A percentile compares a stretch with the other conserved stretches of the same genome.
Conservation (phyloP, 2,113 vertebrate species). For the Macquaria australasica region DNA sequence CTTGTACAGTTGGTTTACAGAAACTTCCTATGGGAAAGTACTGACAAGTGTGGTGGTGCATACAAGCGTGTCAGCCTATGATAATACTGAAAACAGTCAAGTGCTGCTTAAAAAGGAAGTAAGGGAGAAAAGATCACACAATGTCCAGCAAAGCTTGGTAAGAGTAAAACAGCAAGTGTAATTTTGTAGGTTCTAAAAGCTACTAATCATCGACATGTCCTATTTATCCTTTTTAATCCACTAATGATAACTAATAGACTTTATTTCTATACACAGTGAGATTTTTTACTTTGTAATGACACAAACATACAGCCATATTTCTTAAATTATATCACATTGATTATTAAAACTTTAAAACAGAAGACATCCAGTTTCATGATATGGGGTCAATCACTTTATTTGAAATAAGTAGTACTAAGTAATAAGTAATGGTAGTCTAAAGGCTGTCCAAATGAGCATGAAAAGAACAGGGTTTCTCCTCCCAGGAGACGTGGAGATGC, state of each 20-base stretch:
- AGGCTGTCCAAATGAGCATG: neutral
- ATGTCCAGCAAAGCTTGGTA: neutral
- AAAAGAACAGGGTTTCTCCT: slow-evolving; percentile 8
- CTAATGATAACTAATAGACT: neutral
- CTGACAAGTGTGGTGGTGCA: neutral
- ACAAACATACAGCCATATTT: neutral
- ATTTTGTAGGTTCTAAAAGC: neutral
- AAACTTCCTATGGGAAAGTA: too few relatives aligned
- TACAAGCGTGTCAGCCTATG: neutral
- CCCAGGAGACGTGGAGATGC: slow-evolving; percentile 16
- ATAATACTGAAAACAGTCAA: neutral
- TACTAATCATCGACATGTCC: neutral
- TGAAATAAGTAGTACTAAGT: neutral
- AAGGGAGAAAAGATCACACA: neutral
- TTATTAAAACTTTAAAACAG: neutral
- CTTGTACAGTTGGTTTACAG: too few relatives aligned
- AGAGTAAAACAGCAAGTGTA: neutral
- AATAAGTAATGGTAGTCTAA: neutral
- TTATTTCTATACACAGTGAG: neutral
- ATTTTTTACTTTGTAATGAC: neutral
- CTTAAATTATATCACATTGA: neutral
- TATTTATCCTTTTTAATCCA: too few relatives aligned
- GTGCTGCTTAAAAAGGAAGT: neutral
- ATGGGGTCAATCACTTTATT: slow-evolving; percentile 1
- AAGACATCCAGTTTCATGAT: neutral